Percentiles rank a stretch among this genome's conserved stretches.
Evolutionary conservation across 2,888 invertebrate species (phyloP).

Genomic region (Diploptera punctata): DNA sequence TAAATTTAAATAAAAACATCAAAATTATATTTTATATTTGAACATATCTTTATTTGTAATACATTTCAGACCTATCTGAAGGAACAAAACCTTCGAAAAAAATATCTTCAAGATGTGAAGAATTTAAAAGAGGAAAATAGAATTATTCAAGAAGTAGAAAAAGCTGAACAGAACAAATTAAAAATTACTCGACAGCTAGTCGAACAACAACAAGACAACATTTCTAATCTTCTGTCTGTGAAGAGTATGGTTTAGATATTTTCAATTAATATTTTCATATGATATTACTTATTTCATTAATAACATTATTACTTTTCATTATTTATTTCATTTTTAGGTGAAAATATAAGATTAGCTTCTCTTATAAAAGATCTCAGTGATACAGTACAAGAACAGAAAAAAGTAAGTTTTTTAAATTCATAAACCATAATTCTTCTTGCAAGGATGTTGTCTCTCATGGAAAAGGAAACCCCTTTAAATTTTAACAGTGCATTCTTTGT

Average conservation of each 20-base stretch:
- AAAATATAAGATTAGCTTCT: not conserved
- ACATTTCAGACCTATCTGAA: conserved; percentile 10
- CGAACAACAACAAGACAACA: conserved; percentile 2
- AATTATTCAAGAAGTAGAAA: conserved; percentile 3
- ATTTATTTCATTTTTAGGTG: not conserved
- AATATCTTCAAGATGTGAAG: not conserved
- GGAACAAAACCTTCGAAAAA: not conserved
- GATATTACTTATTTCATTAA: not conserved
- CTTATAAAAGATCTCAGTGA: not conserved
- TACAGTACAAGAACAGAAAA: not conserved
- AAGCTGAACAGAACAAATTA: not conserved
- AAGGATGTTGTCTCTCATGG: not conserved
- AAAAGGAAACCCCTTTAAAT: not conserved
- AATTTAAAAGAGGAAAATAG: not conserved
- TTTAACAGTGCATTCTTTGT: not conserved
- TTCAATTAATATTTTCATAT: not conserved
- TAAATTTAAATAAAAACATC: too few species aligned
- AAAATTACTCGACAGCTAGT: not conserved
- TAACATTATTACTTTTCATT: too few species aligned
- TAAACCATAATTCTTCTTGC: not conserved
- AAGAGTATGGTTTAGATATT: not conserved
- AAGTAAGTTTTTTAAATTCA: not conserved
- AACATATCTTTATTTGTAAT: too few species aligned
- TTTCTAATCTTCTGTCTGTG: not conserved
- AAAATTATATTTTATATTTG: too few species aligned